Evolutionary conservation across 2,797 vertebrate genomes (phyloP).

Genomic region (Aldrovandia affinis): DNA sequence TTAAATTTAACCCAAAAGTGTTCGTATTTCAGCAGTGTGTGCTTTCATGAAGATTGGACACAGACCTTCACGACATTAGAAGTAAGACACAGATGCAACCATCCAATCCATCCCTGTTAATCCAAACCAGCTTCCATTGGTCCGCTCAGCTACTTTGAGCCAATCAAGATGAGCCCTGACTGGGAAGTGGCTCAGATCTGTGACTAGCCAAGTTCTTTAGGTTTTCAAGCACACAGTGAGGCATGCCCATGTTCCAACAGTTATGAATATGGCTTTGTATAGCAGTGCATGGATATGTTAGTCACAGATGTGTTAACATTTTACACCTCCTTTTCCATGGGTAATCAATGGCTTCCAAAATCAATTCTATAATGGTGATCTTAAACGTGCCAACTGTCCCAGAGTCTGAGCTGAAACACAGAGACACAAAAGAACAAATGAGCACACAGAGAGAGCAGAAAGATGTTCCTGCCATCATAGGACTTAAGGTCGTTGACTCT

Average conservation of each 20-base stretch:
- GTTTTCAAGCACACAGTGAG: not conserved
- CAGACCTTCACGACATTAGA: not conserved
- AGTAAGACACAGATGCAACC: not conserved
- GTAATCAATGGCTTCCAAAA: not conserved
- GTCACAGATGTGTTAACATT: not conserved
- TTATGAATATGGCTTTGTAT: not conserved
- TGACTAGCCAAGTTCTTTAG: not conserved
- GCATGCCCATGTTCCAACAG: not conserved
- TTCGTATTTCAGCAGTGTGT: not conserved
- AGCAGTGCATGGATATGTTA: not conserved
- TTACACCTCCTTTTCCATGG: not conserved
- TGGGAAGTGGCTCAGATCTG: not conserved
- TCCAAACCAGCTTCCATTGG: not conserved
- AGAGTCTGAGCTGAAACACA: too few species aligned
- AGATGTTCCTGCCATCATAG: not conserved
- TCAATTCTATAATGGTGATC: not conserved
- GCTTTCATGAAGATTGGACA: not conserved
- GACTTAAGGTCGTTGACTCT: too few species aligned
- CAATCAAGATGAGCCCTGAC: not conserved
- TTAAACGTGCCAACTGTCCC: not conserved
- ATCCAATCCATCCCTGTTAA: not conserved
- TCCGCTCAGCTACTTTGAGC: not conserved
- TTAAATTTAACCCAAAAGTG: too few species aligned
- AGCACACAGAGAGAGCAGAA: not conserved
- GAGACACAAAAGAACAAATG: too few species aligned